Evolutionary conservation across 2,797 vertebrate species (phyloP).

Genomic region (Galaxias olidus): DNA sequence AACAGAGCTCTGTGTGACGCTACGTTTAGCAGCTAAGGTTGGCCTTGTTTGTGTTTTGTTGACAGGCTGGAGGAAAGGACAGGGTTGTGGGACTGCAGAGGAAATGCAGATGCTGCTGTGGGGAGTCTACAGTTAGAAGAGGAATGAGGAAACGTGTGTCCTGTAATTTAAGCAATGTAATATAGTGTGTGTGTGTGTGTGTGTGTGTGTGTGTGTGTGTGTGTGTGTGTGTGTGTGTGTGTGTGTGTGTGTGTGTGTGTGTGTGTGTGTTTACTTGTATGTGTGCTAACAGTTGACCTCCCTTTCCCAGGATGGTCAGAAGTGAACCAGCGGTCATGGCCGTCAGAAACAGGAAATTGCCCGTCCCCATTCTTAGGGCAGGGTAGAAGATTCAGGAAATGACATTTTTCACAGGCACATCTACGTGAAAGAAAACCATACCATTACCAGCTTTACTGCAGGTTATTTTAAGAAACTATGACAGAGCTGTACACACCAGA

Average conservation of each 20-base stretch:
- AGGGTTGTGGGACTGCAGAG: background rate
- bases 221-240: constrained; percentile 2
- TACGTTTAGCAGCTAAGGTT: background rate
- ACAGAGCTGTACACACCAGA: too few relatives aligned
- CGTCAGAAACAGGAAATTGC: constrained; percentile 1
- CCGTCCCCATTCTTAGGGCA: background rate
- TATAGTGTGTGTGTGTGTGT: constrained; percentile 1
- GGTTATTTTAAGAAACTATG: too few relatives aligned
- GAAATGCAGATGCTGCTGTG: background rate
- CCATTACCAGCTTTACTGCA: too few relatives aligned
- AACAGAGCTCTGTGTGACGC: background rate
- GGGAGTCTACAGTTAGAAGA: background rate
- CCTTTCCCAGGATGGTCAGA: constrained; percentile 1
- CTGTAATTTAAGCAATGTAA: background rate
- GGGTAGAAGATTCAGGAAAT: background rate
- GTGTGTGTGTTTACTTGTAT: constrained; percentile 2
- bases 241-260: constrained; percentile 1
- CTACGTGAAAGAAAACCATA: background rate
- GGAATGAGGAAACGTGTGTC: background rate
- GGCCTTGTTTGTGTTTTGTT: background rate
- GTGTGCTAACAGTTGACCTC: background rate
- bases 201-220: constrained; percentile 9
- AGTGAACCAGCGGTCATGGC: background rate
- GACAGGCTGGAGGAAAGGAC: background rate
- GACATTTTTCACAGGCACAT: background rate